Conservation (phyloP, 2,888 invertebrate species). For the Anagyrus pseudococci region DNA sequence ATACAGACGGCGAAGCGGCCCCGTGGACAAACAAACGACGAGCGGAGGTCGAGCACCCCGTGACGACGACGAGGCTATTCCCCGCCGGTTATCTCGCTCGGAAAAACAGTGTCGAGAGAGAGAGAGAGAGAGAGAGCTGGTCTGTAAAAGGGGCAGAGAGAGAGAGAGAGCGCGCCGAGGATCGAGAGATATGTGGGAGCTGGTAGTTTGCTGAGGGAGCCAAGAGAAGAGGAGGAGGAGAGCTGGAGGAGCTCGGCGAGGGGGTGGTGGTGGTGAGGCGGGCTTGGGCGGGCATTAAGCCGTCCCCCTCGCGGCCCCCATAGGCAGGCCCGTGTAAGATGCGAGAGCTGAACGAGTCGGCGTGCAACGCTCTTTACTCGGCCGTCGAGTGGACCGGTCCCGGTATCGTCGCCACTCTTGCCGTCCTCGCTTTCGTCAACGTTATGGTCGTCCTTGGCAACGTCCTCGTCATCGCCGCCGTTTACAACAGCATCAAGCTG, state of each 20-base stretch:
- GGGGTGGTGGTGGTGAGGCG: background rate
- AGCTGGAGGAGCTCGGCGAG: background rate
- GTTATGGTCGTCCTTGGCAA: conserved; percentile 90
- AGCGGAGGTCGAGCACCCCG: too few relatives aligned
- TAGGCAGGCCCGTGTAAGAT: conserved; percentile 64
- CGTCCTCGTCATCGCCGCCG: conserved; percentile 91
- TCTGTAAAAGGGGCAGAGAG: too few relatives aligned
- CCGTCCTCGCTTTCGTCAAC: conserved; percentile 83
- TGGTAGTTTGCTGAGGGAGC: too few relatives aligned
- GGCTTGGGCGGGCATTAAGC: background rate
- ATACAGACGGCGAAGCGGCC: too few relatives aligned
- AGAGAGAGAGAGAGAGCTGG: too few relatives aligned
- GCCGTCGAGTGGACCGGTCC: conserved; percentile 85
- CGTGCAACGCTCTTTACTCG: conserved; percentile 81
- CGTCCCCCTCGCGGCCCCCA: too few relatives aligned
- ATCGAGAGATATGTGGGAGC: too few relatives aligned
- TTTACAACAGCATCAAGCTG: conserved; percentile 88
- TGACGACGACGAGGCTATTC: too few relatives aligned
- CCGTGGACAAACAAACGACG: too few relatives aligned
- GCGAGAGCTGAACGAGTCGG: conserved; percentile 80
- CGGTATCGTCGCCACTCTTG: conserved; percentile 76
- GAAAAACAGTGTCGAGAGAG: too few relatives aligned
- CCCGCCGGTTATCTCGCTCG: too few relatives aligned
- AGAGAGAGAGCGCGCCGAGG: too few relatives aligned
- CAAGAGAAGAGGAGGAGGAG: background rate